Evolutionary conservation across 2,888 invertebrate genomes (phyloP).

Genomic region (Sabellastarte sp.): DNA sequence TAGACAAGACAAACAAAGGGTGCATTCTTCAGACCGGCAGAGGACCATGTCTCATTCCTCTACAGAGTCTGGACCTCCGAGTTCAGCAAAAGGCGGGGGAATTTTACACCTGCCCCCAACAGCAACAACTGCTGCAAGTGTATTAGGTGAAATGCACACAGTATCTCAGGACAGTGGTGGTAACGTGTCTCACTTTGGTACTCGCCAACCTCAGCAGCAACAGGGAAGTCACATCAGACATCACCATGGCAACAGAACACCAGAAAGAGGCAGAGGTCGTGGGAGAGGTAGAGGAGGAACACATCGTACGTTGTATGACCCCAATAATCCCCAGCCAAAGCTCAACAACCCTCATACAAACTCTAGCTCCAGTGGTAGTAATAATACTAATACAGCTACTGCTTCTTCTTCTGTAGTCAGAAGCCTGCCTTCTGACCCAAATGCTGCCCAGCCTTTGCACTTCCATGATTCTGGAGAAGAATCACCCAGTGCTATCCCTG

Average conservation of each 20-base stretch:
- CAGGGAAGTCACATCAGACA: no score
- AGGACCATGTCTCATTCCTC: slow-evolving; percentile 1
- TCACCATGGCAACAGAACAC: background rate
- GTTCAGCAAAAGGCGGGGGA: slow-evolving; percentile 6
- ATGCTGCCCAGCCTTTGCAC: no score
- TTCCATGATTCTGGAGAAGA: no score
- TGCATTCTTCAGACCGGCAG: background rate
- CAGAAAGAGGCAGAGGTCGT: slow-evolving; percentile 7
- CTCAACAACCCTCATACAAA: slow-evolving; percentile 10
- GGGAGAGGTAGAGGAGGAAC: slow-evolving; percentile 14
- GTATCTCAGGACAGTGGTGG: background rate
- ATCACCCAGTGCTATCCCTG: no score
- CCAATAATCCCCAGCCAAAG: slow-evolving; percentile 51
- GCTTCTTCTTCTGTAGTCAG: no score
- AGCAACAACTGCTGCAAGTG: background rate
- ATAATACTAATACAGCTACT: no score
- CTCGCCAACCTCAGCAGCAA: background rate
- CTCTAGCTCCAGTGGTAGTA: slow-evolving; percentile 13
- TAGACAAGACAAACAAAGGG: no score
- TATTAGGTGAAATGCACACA: slow-evolving; percentile 1
- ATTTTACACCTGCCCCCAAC: slow-evolving; percentile 4
- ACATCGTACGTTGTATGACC: slow-evolving; percentile 47
- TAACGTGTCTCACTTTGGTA: background rate
- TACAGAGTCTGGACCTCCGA: background rate
- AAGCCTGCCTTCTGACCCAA: no score